Evolutionary conservation across 2,113 vertebrate genomes (phyloP), one percentile per base, ranked within the genome.

Genomic region (Leptobrachium ailaonicum): DNA sequence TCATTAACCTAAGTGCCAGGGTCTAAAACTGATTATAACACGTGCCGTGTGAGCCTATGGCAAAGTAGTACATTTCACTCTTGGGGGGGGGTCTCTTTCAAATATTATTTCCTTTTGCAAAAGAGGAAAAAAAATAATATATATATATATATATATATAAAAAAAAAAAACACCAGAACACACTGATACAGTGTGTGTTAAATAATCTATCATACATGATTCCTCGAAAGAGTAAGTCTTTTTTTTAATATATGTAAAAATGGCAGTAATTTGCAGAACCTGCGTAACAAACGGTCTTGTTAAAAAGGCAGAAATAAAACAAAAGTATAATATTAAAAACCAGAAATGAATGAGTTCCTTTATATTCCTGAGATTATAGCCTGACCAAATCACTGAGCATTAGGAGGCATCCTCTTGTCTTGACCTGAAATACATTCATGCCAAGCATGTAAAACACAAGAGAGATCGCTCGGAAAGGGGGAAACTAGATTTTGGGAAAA

Each of bases 301-400:
- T 60, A 13, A 60, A 60, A 60, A 1, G 1, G 56, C 6, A 60
- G 13, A 13, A 60, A 60, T 13, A 2, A 60, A 13, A 1, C 3
- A 58, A 12, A 11, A 12, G 1, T 58, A 58, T 58, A 58, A 58
- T 58, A 53, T 53, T 7, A 58, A 12, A 58, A 12, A 58, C 20
- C 20, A 32, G 3, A 58, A 12, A 58, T 5, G 13, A 12, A 60
- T 2, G 3, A 12, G 13, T 41, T 71, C 45, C 70, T 54, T 53
- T 20, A 43, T 41, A 71, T 71, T 71, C 45, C 45, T 54, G 70
- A 71, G 70, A 53, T 71, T 53, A n/a, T 71, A 20, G 50, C 20
- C 47, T 41, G 40, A 53, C 14, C 13, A 60, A 60, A 60, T 12
- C 56, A 60, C 13, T 60, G 11, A 54, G 70, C 9, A 20, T 11